Evolutionary conservation across 2,113 vertebrate species (phyloP).

Genomic region (Nannobrachium achirus): DNA sequence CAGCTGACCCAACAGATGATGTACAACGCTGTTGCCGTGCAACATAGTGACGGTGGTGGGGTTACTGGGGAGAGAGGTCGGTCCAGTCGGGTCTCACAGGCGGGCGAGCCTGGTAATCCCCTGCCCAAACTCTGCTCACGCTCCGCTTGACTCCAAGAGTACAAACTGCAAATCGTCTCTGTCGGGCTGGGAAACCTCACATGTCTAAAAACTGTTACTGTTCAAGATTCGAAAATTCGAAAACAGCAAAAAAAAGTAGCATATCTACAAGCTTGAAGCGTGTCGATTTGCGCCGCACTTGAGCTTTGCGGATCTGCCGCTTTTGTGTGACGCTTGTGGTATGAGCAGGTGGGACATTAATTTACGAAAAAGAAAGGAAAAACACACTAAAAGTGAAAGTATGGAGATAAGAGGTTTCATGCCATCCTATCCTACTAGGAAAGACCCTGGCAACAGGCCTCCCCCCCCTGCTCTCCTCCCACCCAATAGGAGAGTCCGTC

Average conservation of each 20-base stretch:
- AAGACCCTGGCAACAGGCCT: slow-evolving; percentile 26
- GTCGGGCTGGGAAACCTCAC: too few species aligned
- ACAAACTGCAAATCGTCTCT: slow-evolving; percentile 28
- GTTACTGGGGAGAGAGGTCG: slow-evolving; percentile 29
- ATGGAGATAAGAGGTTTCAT: too few species aligned
- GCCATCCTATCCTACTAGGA: slow-evolving; percentile 35
- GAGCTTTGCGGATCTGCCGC: too few species aligned
- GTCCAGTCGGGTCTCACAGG: slow-evolving; percentile 50
- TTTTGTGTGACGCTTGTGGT: too few species aligned
- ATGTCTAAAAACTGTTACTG: too few species aligned
- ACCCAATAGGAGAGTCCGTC: slow-evolving; percentile 36
- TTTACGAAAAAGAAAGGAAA: too few species aligned
- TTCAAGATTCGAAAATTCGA: too few species aligned
- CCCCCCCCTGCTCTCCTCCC: slow-evolving; percentile 26
- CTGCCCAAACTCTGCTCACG: slow-evolving; percentile 70
- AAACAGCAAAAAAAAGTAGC: too few species aligned
- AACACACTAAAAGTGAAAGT: too few species aligned
- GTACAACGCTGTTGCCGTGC: slow-evolving; percentile 39
- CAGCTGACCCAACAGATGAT: slow-evolving; percentile 26
- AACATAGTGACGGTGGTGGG: slow-evolving; percentile 52
- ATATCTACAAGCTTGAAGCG: too few species aligned
- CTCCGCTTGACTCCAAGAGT: slow-evolving; percentile 65
- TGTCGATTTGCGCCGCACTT: too few species aligned
- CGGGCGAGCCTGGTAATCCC: slow-evolving; percentile 69
- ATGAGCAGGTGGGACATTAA: too few species aligned